Base-by-base conservation (phyloP, 2,113 vertebrate genomes). In the Apodemus sylvaticus region DNA sequence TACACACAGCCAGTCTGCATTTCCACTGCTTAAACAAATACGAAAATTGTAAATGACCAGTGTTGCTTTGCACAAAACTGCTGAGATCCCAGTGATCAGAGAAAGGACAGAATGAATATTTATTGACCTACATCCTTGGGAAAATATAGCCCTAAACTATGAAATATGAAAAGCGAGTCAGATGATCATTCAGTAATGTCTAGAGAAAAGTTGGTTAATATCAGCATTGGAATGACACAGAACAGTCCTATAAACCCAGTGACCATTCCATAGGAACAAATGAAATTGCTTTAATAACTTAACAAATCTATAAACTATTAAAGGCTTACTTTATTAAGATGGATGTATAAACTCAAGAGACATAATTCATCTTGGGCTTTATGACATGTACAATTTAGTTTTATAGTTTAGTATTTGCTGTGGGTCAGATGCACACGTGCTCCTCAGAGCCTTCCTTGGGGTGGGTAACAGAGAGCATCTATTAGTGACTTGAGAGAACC, bases 251-350 rank as follows among this genome's bases (percentile, higher is more conserved):
- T 17, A 51, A 9, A 94, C 51, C 89, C 45, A 53, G 10, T 91
- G 14, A 71, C 2, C 64, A 60, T 36, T 81, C 71, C 76, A 20
- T 24, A 90, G 51, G 39, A 42, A 81, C 20, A 95, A 93, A 90
- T 68, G 13, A 93, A 90, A 93, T 77, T 81, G 36, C 88, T 96
- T 96, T 34, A 78, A 51, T 53, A 93, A 93, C 42, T 83, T 89
- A 64, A 64, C 1, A 81, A 86, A 82, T 89, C 36, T 95, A 34
- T 73, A 89, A 88, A 82, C 31, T 62, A 51, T 76, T 45, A 62
- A 89, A 87, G 5, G 86, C 48, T 81, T 77, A 5, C 39, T 83
- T 86, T 88, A n/a, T 36, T 86, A 89, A 66, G 10, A 77, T 53
- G 94, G 3, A 0, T 73, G 11, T 39, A 71, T 74, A 86, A 53